A percentile compares a stretch with the other conserved stretches of the same genome.
These are phyloP conservation scores for Rhyzopertha dominica DNA, from an alignment of 1,140 invertebrate genomes.

Conservation along the genomic window DNA sequence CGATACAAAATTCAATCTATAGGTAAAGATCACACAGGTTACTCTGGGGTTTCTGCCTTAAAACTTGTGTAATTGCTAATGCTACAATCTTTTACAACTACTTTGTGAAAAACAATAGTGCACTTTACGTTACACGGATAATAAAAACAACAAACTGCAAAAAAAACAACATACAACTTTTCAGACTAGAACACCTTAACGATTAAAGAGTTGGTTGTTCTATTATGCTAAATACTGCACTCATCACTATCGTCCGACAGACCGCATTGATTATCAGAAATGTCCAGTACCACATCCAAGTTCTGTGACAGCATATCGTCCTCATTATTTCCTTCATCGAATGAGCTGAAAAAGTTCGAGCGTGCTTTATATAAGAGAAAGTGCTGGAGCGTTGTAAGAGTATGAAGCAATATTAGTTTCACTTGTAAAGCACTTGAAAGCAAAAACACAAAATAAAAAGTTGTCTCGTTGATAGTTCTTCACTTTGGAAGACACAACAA, in stretches of 20 bases:
- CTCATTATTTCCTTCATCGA: slow-evolving; percentile 55
- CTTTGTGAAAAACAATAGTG: not conserved
- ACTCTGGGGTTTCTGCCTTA: slow-evolving; percentile 4
- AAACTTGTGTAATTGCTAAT: slow-evolving; percentile 5
- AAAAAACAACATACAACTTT: slow-evolving; percentile 12
- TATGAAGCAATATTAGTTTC: slow-evolving; percentile 1
- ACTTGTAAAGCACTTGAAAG: slow-evolving; percentile 1
- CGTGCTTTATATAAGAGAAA: too few species aligned
- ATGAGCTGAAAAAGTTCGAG: slow-evolving; percentile 53
- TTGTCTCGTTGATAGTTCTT: not conserved
- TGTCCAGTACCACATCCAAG: slow-evolving; percentile 54
- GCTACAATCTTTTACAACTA: not conserved
- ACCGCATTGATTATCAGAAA: slow-evolving; percentile 37
- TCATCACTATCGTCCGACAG: slow-evolving; percentile 57
- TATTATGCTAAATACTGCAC: slow-evolving; percentile 46
- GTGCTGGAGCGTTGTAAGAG: slow-evolving; percentile 2
- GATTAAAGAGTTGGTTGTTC: slow-evolving; percentile 15
- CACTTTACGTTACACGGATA: not conserved
- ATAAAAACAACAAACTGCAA: slow-evolving; percentile 4
- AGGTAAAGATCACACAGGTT: too few species aligned
- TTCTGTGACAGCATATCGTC: slow-evolving; percentile 60
- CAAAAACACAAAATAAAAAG: slow-evolving; percentile 13
- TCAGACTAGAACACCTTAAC: slow-evolving; percentile 16
- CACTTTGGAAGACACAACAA: too few species aligned
- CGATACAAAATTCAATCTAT: too few species aligned